phyloP scores from a whole-genome alignment of 2,113 vertebrate genomes.

The Coptodon rendalli region DNA sequence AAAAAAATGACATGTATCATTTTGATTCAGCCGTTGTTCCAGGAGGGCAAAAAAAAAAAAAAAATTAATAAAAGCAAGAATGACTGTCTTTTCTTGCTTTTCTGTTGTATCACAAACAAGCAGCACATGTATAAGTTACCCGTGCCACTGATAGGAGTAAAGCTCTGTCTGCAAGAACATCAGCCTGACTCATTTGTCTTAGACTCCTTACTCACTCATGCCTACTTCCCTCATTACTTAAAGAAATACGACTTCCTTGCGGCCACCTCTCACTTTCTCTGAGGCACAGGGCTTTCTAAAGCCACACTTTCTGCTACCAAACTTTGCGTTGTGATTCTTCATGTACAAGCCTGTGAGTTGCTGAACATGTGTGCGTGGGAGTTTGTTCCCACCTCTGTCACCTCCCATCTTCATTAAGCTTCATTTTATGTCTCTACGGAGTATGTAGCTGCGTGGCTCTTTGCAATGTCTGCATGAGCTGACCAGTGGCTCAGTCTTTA shows the following conservation, averaged over 20 bases:
- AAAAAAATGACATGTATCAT: neutral
- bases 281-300: neutral
- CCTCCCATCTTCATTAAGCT: neutral
- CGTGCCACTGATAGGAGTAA: neutral
- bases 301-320: neutral
- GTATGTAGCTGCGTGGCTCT: neutral
- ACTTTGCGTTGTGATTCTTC: neutral
- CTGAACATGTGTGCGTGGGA: neutral
- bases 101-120: neutral
- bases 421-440: neutral
- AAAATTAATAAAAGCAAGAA: neutral
- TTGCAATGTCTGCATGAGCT: neutral
- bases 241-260: neutral
- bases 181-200: conserved; percentile 7
- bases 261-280: neutral
- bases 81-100: neutral
- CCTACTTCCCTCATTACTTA: neutral
- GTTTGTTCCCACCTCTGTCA: neutral
- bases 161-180: neutral
- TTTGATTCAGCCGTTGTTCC: neutral
- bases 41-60: neutral
- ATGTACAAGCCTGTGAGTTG: neutral
- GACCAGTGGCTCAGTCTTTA: neutral
- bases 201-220: neutral
- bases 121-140: neutral